These are phyloP conservation scores for Nanorana parkeri DNA, from an alignment of 2,113 vertebrate genomes.

Conservation along the genomic window DNA sequence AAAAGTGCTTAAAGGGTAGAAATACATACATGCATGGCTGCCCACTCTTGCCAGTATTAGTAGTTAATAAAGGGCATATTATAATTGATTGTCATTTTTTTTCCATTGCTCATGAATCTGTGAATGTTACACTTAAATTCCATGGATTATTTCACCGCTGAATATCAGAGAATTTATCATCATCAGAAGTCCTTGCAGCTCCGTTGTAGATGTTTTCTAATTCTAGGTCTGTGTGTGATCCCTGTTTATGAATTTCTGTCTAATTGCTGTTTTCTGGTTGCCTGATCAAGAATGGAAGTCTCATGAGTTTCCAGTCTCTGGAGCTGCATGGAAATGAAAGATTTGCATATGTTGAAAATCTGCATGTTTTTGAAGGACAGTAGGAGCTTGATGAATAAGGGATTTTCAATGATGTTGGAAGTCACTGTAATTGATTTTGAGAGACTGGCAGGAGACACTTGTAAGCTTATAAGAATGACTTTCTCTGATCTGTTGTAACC, in stretches of 20 bases:
- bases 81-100: no score
- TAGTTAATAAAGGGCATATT: no score
- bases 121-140: not conserved
- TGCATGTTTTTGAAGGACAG: conserved; percentile 15
- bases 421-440: conserved; percentile 22
- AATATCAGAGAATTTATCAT: not conserved
- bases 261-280: conserved; percentile 38
- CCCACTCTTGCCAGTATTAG: no score
- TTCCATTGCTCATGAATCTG: no score
- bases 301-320: conserved; percentile 3
- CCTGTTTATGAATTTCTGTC: conserved; percentile 26
- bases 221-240: not conserved
- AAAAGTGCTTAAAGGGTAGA: no score
- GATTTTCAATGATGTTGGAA: not conserved
- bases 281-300: conserved; percentile 21
- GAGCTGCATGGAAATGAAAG: conserved; percentile 4
- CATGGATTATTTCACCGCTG: not conserved
- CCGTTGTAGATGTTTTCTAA: not conserved
- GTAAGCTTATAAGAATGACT: not conserved
- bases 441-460: not conserved
- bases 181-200: not conserved
- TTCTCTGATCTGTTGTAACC: not conserved
- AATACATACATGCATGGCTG: no score
- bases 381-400: not conserved
- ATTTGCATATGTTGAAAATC: conserved; percentile 25